Evolutionary conservation across 2,797 vertebrate species (phyloP).

Genomic region (Gymnopithys bicolor): DNA sequence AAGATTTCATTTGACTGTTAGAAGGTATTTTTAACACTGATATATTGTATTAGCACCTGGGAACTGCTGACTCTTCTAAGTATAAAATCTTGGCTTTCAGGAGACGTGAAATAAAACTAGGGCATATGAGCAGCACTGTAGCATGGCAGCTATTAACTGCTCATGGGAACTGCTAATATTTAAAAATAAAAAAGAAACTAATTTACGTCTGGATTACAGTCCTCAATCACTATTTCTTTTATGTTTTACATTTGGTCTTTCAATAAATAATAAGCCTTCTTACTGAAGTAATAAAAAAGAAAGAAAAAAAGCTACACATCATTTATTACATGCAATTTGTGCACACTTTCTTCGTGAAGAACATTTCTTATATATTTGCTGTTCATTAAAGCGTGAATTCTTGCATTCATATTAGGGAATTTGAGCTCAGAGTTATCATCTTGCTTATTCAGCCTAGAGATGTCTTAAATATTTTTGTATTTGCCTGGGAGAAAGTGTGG

Average conservation of each 20-base stretch:
- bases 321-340: constrained; percentile 39
- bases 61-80: constrained; percentile 72
- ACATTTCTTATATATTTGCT: constrained; percentile 28
- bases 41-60: constrained; percentile 63
- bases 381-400: constrained; percentile 13
- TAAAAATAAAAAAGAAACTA: constrained; percentile 48
- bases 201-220: neutral
- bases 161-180: constrained; percentile 37
- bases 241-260: constrained; percentile 22
- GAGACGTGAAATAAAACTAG: constrained; percentile 61
- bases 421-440: neutral
- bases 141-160: constrained; percentile 37
- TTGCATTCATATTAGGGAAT: constrained; percentile 16
- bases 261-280: neutral
- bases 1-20: constrained; percentile 49
- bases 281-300: neutral
- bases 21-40: constrained; percentile 73
- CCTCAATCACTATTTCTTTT: neutral
- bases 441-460: neutral
- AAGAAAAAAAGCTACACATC: neutral
- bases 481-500: neutral
- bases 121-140: constrained; percentile 45
- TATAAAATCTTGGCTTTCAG: constrained; percentile 67
- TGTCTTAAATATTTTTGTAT: constrained; percentile 38
- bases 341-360: constrained; percentile 18